Percentiles rank a stretch among this genome's conserved stretches.
Conservation (phyloP, 2,113 vertebrate species). For the Emberiza fucata region DNA sequence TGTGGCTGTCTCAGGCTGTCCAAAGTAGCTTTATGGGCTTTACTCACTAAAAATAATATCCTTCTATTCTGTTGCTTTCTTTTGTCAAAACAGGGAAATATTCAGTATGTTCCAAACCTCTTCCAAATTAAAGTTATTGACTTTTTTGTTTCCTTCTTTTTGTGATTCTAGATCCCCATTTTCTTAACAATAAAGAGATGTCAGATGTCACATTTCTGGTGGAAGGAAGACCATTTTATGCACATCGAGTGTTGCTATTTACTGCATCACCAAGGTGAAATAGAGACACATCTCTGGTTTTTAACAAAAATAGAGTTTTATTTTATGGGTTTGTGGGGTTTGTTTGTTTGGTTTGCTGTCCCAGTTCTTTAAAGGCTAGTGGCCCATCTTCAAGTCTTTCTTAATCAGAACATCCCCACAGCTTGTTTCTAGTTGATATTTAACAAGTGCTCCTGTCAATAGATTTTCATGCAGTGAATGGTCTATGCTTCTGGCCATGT, state of each 20-base stretch:
- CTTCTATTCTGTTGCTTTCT: background rate
- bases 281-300: background rate
- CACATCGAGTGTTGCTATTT: constrained; percentile 94
- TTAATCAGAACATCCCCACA: background rate
- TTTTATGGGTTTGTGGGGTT: background rate
- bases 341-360: background rate
- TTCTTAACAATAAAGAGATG: constrained; percentile 99
- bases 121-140: background rate
- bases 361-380: background rate
- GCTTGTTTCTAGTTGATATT: background rate
- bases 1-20: background rate
- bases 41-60: background rate
- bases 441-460: background rate
- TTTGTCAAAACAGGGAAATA: background rate
- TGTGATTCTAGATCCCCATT: constrained; percentile 88
- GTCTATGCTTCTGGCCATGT: background rate
- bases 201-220: constrained; percentile 98
- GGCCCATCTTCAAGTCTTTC: background rate
- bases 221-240: constrained; percentile 95
- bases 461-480: background rate
- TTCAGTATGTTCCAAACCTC: background rate
- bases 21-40: background rate
- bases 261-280: constrained; percentile 91
- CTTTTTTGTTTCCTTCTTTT: background rate
- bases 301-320: background rate